These are phyloP conservation scores for Arvicanthis niloticus DNA, from an alignment of 2,113 vertebrate species.

Conservation along the genomic window DNA sequence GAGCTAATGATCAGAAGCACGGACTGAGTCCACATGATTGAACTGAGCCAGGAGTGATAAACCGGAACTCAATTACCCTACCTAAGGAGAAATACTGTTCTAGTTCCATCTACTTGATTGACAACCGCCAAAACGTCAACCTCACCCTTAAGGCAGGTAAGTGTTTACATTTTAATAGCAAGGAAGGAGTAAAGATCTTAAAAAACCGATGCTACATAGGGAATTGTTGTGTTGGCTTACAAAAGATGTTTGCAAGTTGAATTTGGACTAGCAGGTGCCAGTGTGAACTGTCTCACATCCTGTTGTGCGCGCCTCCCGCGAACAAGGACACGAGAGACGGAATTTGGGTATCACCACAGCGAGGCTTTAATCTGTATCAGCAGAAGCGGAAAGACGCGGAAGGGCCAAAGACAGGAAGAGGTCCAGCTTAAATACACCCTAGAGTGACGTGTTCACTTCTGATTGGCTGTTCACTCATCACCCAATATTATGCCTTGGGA, in stretches of 20 bases:
- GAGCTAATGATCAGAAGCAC: constrained; percentile 3
- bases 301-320: too few species aligned
- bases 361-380: too few species aligned
- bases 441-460: too few species aligned
- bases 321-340: too few species aligned
- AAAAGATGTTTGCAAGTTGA: constrained; percentile 43
- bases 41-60: background rate
- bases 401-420: too few species aligned
- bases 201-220: background rate
- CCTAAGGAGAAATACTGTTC: background rate
- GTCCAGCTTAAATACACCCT: too few species aligned
- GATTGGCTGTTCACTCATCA: too few species aligned
- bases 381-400: too few species aligned
- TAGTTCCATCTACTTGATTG: background rate
- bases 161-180: background rate
- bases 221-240: background rate
- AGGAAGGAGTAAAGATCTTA: background rate
- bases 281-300: background rate
- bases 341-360: too few species aligned
- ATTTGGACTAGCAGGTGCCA: background rate
- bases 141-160: background rate
- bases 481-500: too few species aligned
- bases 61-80: background rate
- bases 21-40: background rate
- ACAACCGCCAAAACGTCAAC: background rate